Percentiles rank a stretch among this genome's conserved stretches.
Conservation (phyloP, 2,113 vertebrate genomes). For the Dromiciops gliroides region DNA sequence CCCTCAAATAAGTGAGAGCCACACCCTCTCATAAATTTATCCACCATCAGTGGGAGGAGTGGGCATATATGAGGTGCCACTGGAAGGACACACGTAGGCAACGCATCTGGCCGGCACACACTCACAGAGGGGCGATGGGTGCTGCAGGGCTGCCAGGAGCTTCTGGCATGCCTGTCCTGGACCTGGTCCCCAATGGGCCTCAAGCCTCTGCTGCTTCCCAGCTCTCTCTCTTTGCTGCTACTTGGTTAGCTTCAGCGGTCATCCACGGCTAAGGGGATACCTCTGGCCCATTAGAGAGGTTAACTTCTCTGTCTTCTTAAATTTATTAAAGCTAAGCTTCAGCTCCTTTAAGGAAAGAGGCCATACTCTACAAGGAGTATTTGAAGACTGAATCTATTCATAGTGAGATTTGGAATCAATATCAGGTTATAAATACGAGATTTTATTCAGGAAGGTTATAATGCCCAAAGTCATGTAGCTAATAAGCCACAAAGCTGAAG, state of each 20-base stretch:
- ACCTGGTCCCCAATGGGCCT: not conserved
- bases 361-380: not conserved
- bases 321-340: not conserved
- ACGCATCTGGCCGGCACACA: no score
- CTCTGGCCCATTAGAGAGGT: not conserved
- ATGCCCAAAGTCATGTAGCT: not conserved
- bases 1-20: no score
- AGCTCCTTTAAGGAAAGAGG: not conserved
- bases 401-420: not conserved
- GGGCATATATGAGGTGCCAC: not conserved
- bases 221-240: not conserved
- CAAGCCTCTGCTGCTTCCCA: not conserved
- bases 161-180: not conserved
- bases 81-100: not conserved
- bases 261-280: not conserved
- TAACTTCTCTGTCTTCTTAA: not conserved
- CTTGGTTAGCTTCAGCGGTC: not conserved
- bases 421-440: not conserved
- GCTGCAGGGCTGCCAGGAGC: not conserved
- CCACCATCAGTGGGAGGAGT: not conserved
- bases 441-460: not conserved
- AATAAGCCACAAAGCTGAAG: not conserved
- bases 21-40: not conserved
- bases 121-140: not conserved
- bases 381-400: slow-evolving; percentile 3